phyloP scores from a whole-genome alignment of 2,797 vertebrate genomes.

The Coregonus suidteri region DNA sequence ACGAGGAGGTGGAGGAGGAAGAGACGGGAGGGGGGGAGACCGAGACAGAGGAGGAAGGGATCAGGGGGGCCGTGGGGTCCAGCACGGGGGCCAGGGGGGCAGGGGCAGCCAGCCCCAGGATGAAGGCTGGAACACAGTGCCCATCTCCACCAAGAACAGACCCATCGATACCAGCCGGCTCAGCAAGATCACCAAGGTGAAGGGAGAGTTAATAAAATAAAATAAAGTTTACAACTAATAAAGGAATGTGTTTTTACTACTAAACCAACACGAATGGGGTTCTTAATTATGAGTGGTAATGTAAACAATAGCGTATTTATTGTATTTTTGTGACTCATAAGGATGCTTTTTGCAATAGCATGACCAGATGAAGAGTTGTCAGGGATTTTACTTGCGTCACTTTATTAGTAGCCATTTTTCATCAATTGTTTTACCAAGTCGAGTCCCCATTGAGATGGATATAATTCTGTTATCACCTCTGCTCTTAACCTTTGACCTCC shows the following conservation, averaged over 20 bases:
- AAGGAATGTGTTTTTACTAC: too few relatives aligned
- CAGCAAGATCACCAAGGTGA: slow-evolving; percentile 96
- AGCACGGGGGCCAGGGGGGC: slow-evolving; percentile 75
- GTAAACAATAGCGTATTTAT: too few relatives aligned
- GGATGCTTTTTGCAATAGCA: too few relatives aligned
- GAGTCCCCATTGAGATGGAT: neutral
- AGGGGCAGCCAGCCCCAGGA: slow-evolving; percentile 84
- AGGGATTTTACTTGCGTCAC: neutral
- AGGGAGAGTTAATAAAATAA: neutral
- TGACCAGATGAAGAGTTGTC: neutral
- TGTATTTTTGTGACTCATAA: too few relatives aligned
- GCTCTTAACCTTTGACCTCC: neutral
- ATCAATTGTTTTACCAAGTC: neutral
- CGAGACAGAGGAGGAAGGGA: slow-evolving; percentile 39
- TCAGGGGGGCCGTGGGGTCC: slow-evolving; percentile 68
- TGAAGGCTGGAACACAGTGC: slow-evolving; percentile 97
- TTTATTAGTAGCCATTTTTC: neutral
- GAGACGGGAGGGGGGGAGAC: slow-evolving; percentile 31
- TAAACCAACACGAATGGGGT: too few relatives aligned
- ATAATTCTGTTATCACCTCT: neutral
- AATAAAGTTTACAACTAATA: too few relatives aligned
- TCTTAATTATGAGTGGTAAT: too few relatives aligned
- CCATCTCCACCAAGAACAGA: slow-evolving; percentile 92
- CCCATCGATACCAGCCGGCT: slow-evolving; percentile 94
- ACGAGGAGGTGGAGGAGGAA: slow-evolving; percentile 16